These are phyloP conservation scores for Pyrrhura leucotis DNA, from an alignment of 2,797 vertebrate species.

Conservation along the genomic window DNA sequence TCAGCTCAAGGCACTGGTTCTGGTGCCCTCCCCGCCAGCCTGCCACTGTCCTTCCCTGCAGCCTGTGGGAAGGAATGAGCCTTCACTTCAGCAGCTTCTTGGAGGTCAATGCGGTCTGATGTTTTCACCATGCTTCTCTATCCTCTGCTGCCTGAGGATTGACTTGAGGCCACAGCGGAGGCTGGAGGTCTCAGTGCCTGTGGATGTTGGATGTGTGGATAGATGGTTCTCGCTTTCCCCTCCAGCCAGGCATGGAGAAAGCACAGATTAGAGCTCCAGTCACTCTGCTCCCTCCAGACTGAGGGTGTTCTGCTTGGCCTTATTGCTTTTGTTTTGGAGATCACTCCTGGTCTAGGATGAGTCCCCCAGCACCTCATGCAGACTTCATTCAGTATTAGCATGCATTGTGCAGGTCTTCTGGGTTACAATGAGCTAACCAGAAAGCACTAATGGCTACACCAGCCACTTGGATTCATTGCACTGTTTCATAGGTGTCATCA, in stretches of 20 bases:
- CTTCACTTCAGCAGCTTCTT: background rate
- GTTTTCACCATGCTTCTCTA: background rate
- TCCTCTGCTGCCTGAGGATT: background rate
- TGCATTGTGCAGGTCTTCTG: background rate
- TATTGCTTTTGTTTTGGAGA: background rate
- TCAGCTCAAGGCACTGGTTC: background rate
- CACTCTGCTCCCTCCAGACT: background rate
- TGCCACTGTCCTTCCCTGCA: background rate
- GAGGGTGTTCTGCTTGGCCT: background rate
- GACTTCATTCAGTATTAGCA: background rate
- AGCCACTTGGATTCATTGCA: background rate
- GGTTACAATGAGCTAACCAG: conserved; percentile 42
- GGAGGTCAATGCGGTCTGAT: background rate
- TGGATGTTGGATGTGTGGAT: rapidly evolving
- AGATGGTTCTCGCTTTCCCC: background rate
- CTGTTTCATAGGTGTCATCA: background rate
- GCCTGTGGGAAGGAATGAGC: background rate
- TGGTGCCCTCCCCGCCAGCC: background rate
- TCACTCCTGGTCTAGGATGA: background rate
- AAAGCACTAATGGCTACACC: conserved; percentile 17
- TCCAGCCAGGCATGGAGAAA: background rate
- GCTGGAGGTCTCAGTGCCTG: background rate
- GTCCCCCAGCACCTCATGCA: background rate
- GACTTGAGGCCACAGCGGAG: background rate
- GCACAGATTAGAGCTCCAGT: background rate